Evolutionary conservation across 2,888 invertebrate genomes (phyloP), one percentile per base, ranked within the genome.

Genomic region (Orchesella flavescens): DNA sequence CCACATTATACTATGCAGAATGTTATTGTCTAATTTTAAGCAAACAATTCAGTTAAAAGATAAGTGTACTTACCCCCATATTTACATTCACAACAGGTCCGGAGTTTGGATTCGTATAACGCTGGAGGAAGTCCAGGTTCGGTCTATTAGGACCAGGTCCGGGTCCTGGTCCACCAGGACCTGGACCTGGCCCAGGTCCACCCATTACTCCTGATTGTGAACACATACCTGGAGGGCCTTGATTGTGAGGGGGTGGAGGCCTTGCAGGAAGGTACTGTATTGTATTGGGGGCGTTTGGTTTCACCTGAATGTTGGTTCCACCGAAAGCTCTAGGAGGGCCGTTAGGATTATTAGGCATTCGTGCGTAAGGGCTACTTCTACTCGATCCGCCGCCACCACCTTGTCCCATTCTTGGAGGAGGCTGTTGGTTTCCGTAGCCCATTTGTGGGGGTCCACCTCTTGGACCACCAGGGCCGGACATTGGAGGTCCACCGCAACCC

Each of bases 181-280:
- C 74, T n/a, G 80, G 80, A 13, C 84, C 84, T 2, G 74, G 79
- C 9, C 72, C 83, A 7, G 77, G 77, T 13, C 77, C 86, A 23
- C 77, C 82, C 86, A 86, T 86, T 9, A 83, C 86, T 76, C 86
- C 86, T 80, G 85, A 84, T 84, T 84, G 85, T 55, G 82, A 78
- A 84, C 81, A 81, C 84, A 84, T 84, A 49, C 84, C 84, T 74
- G 84, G 84, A 71, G 84, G 86, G 21, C 86, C 86, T 84, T 88
- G 88, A 84, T 88, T 88, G 76, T 89, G 88, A 76, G 90, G 89
- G 72, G 90, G 94, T 90, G 96, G 96, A n/a, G 97, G 96, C 91
- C 97, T 93, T 73, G 97, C 96, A 23, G 98, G 98, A 90, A 98
- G 93, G 92, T 98, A 98, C 92, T 98, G 98, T 90, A 98, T 98